Percentiles rank a stretch among this genome's conserved stretches.
Evolutionary conservation across 2,888 invertebrate species (phyloP).

Genomic region (Drosophila robusta): DNA sequence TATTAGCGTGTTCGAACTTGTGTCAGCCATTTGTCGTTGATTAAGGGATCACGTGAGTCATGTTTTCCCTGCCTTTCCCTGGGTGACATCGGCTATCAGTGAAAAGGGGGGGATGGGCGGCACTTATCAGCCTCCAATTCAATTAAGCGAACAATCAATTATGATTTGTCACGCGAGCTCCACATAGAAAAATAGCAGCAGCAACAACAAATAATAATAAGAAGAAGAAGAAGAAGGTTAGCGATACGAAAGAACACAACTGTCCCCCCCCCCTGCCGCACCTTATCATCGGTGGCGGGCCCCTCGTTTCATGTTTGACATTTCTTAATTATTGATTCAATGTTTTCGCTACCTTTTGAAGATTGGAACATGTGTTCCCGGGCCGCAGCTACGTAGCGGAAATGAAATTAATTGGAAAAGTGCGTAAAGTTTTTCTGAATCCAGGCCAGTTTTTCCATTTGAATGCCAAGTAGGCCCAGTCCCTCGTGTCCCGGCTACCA

Average conservation of each 20-base stretch:
- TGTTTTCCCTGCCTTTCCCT: slow-evolving; percentile 16
- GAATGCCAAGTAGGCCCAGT: slow-evolving; percentile 31
- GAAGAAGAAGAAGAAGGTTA: slow-evolving; percentile 17
- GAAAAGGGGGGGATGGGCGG: neutral
- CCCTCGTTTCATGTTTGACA: slow-evolving; percentile 78
- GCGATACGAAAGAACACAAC: slow-evolving; percentile 34
- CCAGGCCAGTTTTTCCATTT: neutral
- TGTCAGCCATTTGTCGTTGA: slow-evolving; percentile 46
- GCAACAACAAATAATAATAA: neutral
- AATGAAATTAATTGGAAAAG: slow-evolving; percentile 81
- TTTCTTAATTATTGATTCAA: slow-evolving; percentile 83
- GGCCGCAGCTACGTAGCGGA: slow-evolving; percentile 59
- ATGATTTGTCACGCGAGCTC: slow-evolving; percentile 78
- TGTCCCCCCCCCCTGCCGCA: neutral
- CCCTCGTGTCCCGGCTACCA: neutral
- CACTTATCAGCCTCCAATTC: slow-evolving; percentile 76
- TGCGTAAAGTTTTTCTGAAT: slow-evolving; percentile 44
- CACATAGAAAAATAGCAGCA: slow-evolving; percentile 38
- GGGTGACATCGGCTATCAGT: slow-evolving; percentile 36
- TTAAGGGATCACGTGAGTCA: slow-evolving; percentile 61
- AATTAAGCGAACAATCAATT: slow-evolving; percentile 83
- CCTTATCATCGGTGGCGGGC: slow-evolving; percentile 49
- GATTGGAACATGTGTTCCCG: slow-evolving; percentile 76
- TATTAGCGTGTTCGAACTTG: slow-evolving; percentile 69
- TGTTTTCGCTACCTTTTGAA: slow-evolving; percentile 84